Evolutionary conservation across 2,113 vertebrate species (phyloP).

Genomic region (Irena cyanogastra): DNA sequence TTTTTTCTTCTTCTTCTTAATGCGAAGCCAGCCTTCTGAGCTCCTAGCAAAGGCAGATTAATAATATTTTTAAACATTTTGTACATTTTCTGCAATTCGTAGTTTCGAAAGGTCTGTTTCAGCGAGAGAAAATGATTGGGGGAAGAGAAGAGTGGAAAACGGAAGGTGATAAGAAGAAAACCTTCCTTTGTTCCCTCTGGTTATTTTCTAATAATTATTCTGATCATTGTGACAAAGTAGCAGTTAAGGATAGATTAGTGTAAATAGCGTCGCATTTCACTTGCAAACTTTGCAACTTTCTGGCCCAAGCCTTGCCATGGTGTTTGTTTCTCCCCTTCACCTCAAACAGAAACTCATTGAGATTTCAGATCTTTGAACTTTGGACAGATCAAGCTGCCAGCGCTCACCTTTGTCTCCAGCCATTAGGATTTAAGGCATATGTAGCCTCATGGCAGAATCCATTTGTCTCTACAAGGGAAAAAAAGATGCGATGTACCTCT

Average conservation of each 20-base stretch:
- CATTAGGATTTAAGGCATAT: not conserved
- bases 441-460: not conserved
- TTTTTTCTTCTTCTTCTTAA: not conserved
- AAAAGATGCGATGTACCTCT: not conserved
- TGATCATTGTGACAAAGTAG: constrained; percentile 36
- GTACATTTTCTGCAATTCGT: not conserved
- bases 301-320: not conserved
- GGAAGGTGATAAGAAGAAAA: constrained; percentile 15
- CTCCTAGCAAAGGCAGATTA: not conserved
- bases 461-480: not conserved
- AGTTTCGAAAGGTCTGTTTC: not conserved
- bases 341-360: constrained; percentile 49
- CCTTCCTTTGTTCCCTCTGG: constrained; percentile 39
- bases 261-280: constrained; percentile 20
- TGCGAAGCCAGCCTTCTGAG: not conserved
- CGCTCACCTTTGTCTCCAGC: constrained; percentile 38
- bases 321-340: constrained; percentile 51
- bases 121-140: not conserved
- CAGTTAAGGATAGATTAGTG: constrained; percentile 53
- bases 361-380: constrained; percentile 72
- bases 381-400: constrained; percentile 59
- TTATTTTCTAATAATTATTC: constrained; percentile 64
- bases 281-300: constrained; percentile 14
- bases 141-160: not conserved
- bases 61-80: not conserved